Conservation (phyloP, 2,113 vertebrate genomes). For the Circaetus gallicus region DNA sequence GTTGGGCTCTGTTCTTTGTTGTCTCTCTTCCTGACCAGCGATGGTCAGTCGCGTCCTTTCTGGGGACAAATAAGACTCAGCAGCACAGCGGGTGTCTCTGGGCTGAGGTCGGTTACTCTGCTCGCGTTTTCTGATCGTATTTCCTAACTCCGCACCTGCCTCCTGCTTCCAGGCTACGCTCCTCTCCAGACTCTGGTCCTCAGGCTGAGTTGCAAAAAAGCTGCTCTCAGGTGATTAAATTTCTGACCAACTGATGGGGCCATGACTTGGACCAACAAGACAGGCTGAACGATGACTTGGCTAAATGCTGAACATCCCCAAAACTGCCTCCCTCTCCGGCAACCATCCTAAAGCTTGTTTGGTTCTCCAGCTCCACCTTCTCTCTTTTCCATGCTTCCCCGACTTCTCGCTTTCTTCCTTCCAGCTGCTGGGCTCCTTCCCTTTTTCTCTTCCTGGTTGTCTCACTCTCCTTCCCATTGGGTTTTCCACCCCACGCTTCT, state of each 20-base stretch:
- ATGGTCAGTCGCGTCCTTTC: background rate
- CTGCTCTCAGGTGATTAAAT: background rate
- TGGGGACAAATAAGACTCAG: background rate
- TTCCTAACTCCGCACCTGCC: accelerated
- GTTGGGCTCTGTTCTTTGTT: background rate
- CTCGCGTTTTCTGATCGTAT: accelerated
- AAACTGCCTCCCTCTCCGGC: background rate
- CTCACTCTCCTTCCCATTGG: background rate
- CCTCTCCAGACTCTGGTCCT: background rate
- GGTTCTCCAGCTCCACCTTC: background rate
- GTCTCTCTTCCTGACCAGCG: background rate
- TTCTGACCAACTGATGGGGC: background rate
- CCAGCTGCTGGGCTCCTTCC: background rate
- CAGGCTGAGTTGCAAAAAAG: background rate
- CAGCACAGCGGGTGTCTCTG: accelerated
- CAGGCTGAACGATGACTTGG: accelerated
- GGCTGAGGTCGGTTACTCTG: background rate
- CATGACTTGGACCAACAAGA: background rate
- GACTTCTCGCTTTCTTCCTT: background rate
- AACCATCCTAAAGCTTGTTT: background rate
- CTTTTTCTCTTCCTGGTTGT: background rate
- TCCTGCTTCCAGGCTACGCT: background rate
- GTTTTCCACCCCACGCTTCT: background rate
- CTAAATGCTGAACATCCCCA: background rate
- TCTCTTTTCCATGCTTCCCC: background rate